These are phyloP conservation scores for Rhopalosiphum padi DNA, from an alignment of 1,140 invertebrate genomes.

Conservation along the genomic window DNA sequence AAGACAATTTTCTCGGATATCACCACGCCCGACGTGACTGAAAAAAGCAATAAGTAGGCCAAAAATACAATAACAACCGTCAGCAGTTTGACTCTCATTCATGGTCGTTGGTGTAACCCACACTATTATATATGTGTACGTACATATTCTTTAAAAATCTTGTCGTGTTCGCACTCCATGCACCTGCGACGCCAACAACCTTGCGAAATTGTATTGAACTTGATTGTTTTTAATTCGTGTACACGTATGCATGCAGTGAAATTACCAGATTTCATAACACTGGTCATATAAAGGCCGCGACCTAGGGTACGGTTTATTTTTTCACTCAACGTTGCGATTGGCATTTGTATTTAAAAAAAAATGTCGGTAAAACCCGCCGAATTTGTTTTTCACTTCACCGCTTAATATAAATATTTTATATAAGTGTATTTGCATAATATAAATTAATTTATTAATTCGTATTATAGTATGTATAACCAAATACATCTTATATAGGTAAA, in stretches of 20 bases:
- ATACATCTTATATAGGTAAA: background rate
- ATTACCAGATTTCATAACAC: conserved; percentile 38
- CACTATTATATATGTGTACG: background rate
- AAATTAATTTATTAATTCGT: background rate
- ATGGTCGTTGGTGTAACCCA: background rate
- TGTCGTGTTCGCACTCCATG: conserved; percentile 15
- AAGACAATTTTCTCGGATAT: conserved; percentile 30
- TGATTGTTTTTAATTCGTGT: conserved; percentile 35
- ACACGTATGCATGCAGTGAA: conserved; percentile 9
- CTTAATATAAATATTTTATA: background rate
- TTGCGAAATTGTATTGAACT: conserved; percentile 54
- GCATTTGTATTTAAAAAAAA: background rate
- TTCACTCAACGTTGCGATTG: background rate
- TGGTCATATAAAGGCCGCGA: conserved; percentile 47
- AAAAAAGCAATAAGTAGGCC: conserved; percentile 45
- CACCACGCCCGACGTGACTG: conserved; percentile 27
- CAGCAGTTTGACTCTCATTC: conserved; percentile 44
- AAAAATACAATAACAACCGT: conserved; percentile 42
- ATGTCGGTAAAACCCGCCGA: background rate
- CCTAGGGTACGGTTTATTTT: conserved; percentile 32
- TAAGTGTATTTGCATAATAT: background rate
- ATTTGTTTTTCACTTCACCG: background rate
- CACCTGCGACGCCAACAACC: conserved; percentile 39
- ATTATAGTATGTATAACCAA: background rate
- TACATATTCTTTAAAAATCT: conserved; percentile 37